Percentiles rank a stretch among this genome's conserved stretches.
phyloP scores from a whole-genome alignment of 2,888 invertebrate genomes.

The Trachelus troglodyta region DNA sequence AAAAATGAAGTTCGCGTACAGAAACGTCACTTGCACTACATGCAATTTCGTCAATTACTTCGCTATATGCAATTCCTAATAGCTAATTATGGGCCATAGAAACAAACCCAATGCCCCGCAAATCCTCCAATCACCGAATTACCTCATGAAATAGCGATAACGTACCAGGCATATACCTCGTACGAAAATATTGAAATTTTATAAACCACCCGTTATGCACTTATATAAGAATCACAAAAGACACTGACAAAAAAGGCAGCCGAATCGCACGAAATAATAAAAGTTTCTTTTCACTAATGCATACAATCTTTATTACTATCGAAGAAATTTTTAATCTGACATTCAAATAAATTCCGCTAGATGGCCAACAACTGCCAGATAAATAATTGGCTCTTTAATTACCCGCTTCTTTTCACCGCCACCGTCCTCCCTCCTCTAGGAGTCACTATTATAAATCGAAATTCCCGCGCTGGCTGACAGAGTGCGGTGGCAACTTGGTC shows the following conservation, averaged over 20 bases:
- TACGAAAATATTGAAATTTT: no score
- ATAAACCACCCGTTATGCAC: no score
- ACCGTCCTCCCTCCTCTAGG: not conserved
- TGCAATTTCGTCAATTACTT: not conserved
- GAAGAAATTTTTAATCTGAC: not conserved
- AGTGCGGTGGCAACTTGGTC: constrained; percentile 5
- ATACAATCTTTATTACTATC: no score
- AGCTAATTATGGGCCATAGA: no score
- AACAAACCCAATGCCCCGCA: no score
- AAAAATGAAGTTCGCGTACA: not conserved
- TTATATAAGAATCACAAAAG: no score
- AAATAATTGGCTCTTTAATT: not conserved
- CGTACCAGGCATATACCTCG: no score
- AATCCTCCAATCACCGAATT: no score
- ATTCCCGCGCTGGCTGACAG: constrained; percentile 1
- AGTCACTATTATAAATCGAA: not conserved
- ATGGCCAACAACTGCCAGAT: not conserved
- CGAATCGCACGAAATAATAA: no score
- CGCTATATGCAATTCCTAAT: not conserved
- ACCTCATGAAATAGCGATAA: no score
- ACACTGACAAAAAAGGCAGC: no score
- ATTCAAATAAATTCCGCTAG: constrained; percentile 14
- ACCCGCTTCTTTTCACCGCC: not conserved
- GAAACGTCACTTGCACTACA: not conserved
- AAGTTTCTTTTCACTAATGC: no score